Conservation (phyloP, 2,888 invertebrate species). For the Colletes collaris region DNA sequence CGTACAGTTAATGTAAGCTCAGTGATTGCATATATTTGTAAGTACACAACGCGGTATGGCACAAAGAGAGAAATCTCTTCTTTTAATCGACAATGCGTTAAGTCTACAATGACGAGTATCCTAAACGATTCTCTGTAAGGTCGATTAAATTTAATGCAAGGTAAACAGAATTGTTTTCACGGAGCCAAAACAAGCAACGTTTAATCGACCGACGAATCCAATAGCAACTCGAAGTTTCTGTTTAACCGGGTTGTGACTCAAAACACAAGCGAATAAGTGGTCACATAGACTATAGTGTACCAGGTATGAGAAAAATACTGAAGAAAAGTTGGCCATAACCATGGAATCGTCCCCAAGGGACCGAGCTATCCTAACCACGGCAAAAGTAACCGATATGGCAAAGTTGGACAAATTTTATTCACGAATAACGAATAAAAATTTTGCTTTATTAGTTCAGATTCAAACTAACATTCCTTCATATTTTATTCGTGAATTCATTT, state of each 20-base stretch:
- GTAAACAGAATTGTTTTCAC: conserved; percentile 12
- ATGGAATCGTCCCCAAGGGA: conserved; percentile 54
- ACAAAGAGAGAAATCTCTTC: too few species aligned
- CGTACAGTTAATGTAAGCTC: too few species aligned
- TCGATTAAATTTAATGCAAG: conserved; percentile 38
- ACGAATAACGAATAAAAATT: too few species aligned
- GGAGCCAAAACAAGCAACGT: conserved; percentile 11
- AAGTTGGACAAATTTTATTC: too few species aligned
- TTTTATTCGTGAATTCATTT: too few species aligned
- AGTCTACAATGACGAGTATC: background rate
- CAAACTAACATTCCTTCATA: too few species aligned
- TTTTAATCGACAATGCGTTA: too few species aligned
- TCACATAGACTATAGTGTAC: conserved; percentile 17
- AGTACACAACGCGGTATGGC: too few species aligned
- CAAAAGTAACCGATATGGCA: conserved; percentile 24
- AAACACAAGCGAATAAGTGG: conserved; percentile 19
- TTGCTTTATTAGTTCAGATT: too few species aligned
- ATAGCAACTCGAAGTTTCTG: conserved; percentile 42
- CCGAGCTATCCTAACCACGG: background rate
- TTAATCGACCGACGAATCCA: background rate
- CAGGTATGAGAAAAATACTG: conserved; percentile 47
- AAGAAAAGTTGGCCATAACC: conserved; percentile 53
- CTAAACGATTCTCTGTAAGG: conserved; percentile 20
- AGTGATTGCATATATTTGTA: too few species aligned
- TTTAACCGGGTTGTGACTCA: conserved; percentile 14